phyloP scores from a whole-genome alignment of 2,797 vertebrate genomes.

The Rhodeus uyekii region DNA sequence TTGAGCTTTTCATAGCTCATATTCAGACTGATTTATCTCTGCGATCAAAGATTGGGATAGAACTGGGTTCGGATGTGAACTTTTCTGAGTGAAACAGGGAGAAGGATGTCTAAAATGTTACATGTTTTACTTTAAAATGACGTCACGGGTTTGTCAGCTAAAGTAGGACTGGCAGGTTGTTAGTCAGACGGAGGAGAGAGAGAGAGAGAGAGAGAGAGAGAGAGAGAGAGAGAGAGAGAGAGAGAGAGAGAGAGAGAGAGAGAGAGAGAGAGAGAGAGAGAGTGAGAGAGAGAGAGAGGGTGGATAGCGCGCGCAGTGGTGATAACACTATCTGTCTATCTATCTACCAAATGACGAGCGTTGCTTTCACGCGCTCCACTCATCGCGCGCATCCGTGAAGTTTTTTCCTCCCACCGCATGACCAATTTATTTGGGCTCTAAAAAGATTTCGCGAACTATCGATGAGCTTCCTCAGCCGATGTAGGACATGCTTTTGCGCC shows the following conservation, averaged over 20 bases:
- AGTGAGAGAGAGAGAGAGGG: constrained; percentile 46
- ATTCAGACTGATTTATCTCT: constrained; percentile 28
- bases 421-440: constrained; percentile 28
- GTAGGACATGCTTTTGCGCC: constrained; percentile 29
- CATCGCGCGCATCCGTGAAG: constrained; percentile 50
- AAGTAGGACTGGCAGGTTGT: constrained; percentile 74
- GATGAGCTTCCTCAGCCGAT: constrained; percentile 34
- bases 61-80: constrained; percentile 32
- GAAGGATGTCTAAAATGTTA: constrained; percentile 48
- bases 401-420: not conserved
- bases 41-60: constrained; percentile 16
- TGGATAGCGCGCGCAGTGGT: constrained; percentile 42
- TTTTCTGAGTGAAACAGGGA: not conserved
- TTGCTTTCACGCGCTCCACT: constrained; percentile 55
- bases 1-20: constrained; percentile 39
- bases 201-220: constrained; percentile 67
- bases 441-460: constrained; percentile 49
- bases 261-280: constrained; percentile 36
- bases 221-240: constrained; percentile 53
- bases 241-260: constrained; percentile 53
- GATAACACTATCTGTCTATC: constrained; percentile 58
- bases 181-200: constrained; percentile 66
- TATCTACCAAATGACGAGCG: constrained; percentile 63
- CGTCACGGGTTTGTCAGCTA: constrained; percentile 74
- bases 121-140: constrained; percentile 78